Percentiles rank a stretch among this genome's conserved stretches.
phyloP scores from a whole-genome alignment of 1,140 invertebrate genomes.

The Trachymyrmex cornetzi region DNA sequence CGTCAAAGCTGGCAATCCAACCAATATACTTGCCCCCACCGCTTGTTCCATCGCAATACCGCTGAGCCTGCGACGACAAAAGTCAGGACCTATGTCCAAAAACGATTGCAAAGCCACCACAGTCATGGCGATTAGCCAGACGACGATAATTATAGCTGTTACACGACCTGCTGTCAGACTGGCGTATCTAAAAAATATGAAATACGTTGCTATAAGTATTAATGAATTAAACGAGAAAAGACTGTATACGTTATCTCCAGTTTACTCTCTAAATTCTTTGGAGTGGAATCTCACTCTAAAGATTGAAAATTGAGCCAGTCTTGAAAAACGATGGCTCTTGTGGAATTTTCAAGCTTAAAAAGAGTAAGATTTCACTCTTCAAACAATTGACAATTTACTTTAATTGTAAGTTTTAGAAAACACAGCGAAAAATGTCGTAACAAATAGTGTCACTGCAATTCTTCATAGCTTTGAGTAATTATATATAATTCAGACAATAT shows the following conservation, averaged over 20 bases:
- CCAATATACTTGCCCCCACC: constrained; percentile 87
- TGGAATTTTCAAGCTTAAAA: too few relatives aligned
- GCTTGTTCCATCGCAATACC: constrained; percentile 84
- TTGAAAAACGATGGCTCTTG: too few relatives aligned
- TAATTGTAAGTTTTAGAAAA: background rate
- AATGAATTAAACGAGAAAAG: background rate
- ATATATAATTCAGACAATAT: background rate
- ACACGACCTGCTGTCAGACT: constrained; percentile 86
- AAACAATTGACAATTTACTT: too few relatives aligned
- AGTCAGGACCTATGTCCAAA: constrained; percentile 89
- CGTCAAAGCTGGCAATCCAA: constrained; percentile 87
- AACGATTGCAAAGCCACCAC: constrained; percentile 87
- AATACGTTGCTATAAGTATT: background rate
- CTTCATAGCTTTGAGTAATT: background rate
- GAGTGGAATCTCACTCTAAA: too few relatives aligned
- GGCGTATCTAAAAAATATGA: constrained; percentile 76
- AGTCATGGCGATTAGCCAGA: constrained; percentile 86
- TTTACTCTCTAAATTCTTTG: too few relatives aligned
- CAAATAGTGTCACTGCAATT: background rate
- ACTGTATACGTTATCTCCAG: background rate
- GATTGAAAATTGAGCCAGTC: too few relatives aligned
- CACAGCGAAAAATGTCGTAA: background rate
- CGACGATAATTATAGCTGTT: constrained; percentile 86
- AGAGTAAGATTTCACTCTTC: too few relatives aligned
- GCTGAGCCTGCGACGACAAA: constrained; percentile 87